Evolutionary conservation across 2,797 vertebrate species (phyloP), one percentile per base, ranked within the genome.

Genomic region (Eurystomus glaucurus): DNA sequence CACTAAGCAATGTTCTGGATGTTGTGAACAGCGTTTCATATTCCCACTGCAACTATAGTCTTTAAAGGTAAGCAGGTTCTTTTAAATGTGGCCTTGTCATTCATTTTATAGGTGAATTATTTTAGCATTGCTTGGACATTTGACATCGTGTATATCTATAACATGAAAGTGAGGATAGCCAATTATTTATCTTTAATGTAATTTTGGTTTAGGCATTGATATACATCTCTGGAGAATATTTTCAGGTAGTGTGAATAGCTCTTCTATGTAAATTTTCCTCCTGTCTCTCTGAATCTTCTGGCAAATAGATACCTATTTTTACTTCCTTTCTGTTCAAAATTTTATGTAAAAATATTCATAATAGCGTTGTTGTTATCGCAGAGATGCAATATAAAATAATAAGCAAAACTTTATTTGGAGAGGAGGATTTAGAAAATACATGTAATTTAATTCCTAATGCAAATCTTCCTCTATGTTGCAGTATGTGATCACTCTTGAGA

Each of bases 271-370:
- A 96, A 96, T 97, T 92, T 96, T 96, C 88, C 70, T 94, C 52
- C 65, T 81, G 58, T 60, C 31, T 75, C n/a, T 28, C 86, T 96
- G 77, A 85, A 96, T 97, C 82, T 95, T 96, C 69, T 96, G 76
- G 64, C 85, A 97, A 95, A 86, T 88, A 93, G 28, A 31, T 97
- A 77, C 83, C 60, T 97, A 72, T 87, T 96, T 97, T 97, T 97
- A 80, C 60, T 90, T 86, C 35, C 60, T 54, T 70, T 35, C 26
- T 71, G 2, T 28, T 88, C 14, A 51, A 58, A 23, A 0, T 51
- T 62, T 58, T 62, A 23, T 35, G 28, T 55, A 48, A 94, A 96
- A 45, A 31, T 57, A 39, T 33, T 75, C 1, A 4, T 37, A 8
- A 25, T 13, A 37, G n/a, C 41, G 4, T 35, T 31, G 6, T 35